Conservation (phyloP, 2,797 vertebrate species). For the Galagoides demidoff region DNA sequence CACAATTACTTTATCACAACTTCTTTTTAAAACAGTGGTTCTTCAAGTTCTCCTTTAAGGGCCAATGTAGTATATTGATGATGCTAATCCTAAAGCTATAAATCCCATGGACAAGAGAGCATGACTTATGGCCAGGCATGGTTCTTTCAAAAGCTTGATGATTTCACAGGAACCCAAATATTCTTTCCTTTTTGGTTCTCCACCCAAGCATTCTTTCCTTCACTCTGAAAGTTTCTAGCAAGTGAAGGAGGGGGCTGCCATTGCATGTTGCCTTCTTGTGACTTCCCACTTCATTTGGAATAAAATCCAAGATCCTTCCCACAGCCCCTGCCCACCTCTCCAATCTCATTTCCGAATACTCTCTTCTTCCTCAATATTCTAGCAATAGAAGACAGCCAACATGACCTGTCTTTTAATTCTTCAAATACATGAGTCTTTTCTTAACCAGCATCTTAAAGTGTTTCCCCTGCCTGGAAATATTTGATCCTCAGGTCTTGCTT, state of each 20-base stretch:
- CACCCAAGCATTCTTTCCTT: neutral
- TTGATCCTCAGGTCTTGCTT: neutral
- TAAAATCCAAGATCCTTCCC: neutral
- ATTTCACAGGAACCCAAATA: neutral
- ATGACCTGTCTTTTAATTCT: neutral
- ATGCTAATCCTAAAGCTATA: neutral
- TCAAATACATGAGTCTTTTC: neutral
- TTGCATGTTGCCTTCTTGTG: neutral
- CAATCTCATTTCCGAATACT: neutral
- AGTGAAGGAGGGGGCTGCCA: neutral
- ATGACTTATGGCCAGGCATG: neutral
- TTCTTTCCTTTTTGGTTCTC: neutral
- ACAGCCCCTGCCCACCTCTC: neutral
- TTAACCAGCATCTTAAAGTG: neutral
- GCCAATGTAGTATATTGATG: neutral
- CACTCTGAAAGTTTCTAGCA: neutral
- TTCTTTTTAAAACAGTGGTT: neutral
- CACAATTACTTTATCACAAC: neutral
- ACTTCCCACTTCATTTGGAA: neutral
- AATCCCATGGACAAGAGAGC: neutral
- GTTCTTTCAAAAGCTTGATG: neutral
- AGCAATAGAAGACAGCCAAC: neutral
- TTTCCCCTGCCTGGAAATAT: neutral
- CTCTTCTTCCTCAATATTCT: neutral
- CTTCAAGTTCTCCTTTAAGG: constrained; percentile 15